Conservation (phyloP, 2,797 vertebrate genomes). For the Threskiornis aethiopicus region DNA sequence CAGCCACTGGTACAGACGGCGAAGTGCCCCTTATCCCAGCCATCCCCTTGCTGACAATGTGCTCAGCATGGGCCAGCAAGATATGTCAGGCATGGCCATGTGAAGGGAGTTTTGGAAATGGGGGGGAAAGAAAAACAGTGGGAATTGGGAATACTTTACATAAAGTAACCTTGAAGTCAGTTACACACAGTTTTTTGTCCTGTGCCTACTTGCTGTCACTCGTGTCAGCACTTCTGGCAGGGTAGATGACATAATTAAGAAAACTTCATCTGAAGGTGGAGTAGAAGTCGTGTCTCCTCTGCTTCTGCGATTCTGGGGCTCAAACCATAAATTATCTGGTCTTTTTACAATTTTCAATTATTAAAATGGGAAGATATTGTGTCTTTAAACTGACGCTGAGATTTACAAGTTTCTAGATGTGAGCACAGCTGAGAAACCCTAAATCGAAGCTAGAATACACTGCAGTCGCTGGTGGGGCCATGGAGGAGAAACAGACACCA, state of each 20-base stretch:
- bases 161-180: background rate
- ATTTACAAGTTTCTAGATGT: background rate
- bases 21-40: background rate
- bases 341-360: background rate
- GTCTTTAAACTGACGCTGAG: background rate
- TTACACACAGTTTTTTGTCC: background rate
- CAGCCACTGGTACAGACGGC: background rate
- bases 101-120: background rate
- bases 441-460: background rate
- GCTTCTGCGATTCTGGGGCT: background rate
- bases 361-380: background rate
- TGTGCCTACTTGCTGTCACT: background rate
- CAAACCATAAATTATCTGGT: background rate
- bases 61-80: background rate
- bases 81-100: rapidly evolving
- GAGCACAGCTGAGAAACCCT: background rate
- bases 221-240: background rate
- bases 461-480: background rate
- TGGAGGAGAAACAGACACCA: background rate
- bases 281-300: background rate
- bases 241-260: background rate
- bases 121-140: background rate
- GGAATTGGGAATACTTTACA: background rate
- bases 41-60: background rate
- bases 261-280: background rate